Conservation (phyloP, 2,888 invertebrate species). For the Drosophila leonis region DNA sequence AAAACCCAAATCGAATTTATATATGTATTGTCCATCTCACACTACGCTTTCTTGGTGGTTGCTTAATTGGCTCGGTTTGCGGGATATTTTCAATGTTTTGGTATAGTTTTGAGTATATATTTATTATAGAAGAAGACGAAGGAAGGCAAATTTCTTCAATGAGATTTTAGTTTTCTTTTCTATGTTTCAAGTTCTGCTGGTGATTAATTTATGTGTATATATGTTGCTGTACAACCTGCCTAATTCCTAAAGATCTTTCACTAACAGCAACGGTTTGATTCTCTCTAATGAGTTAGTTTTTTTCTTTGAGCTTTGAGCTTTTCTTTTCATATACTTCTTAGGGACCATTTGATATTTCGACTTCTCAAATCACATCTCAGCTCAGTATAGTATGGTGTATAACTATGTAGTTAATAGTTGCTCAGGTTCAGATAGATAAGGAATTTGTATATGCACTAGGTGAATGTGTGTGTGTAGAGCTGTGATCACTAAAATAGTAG, state of each 20-base stretch:
- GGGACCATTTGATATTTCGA: conserved; percentile 32
- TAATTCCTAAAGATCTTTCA: not conserved
- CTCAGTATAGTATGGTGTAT: conserved; percentile 36
- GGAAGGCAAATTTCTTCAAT: not conserved
- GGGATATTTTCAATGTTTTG: conserved; percentile 22
- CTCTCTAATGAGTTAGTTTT: not conserved
- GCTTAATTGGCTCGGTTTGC: conserved; percentile 53
- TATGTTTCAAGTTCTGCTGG: too few species aligned
- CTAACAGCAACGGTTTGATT: conserved; percentile 1
- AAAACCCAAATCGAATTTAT: conserved; percentile 37
- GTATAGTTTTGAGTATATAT: conserved; percentile 14
- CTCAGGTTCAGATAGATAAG: conserved; percentile 46
- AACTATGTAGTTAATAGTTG: conserved; percentile 36
- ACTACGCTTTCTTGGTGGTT: conserved; percentile 52
- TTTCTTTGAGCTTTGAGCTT: conserved; percentile 13
- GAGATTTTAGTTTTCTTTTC: not conserved
- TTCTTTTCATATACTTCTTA: not conserved
- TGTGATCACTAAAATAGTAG: too few species aligned
- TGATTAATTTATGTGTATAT: too few species aligned
- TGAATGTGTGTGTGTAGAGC: conserved; percentile 1
- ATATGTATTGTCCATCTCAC: conserved; percentile 64
- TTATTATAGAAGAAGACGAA: not conserved
- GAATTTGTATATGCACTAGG: conserved; percentile 24
- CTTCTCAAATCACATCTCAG: conserved; percentile 36
- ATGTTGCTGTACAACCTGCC: conserved; percentile 5